phyloP scores from a whole-genome alignment of 2,797 vertebrate genomes.

The Heteromormyrus szaboi region DNA sequence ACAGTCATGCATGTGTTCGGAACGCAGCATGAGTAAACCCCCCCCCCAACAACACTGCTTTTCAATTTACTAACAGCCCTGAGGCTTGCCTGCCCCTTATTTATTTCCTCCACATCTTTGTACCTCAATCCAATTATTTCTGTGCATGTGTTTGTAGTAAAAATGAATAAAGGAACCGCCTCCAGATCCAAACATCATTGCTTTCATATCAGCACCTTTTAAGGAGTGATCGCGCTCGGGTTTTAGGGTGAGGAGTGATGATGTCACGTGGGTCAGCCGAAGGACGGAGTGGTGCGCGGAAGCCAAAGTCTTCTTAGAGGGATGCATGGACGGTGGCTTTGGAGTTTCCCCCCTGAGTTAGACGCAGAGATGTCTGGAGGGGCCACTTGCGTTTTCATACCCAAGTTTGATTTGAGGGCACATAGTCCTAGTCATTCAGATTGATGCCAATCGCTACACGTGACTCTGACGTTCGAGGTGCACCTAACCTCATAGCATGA shows the following conservation, averaged over 20 bases:
- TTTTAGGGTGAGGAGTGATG: not conserved
- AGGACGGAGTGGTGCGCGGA: not conserved
- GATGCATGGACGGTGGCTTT: not conserved
- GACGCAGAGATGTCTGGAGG: not conserved
- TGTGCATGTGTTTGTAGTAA: conserved; percentile 28
- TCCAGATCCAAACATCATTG: not conserved
- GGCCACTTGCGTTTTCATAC: not conserved
- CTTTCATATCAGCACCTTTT: conserved; percentile 20
- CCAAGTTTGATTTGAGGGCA: not conserved
- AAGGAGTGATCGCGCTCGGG: not conserved
- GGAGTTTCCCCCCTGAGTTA: not conserved
- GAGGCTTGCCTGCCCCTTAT: conserved; percentile 3
- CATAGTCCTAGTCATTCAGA: not conserved
- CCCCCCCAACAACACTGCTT: not conserved
- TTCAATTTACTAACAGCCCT: conserved; percentile 5
- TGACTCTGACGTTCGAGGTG: not conserved
- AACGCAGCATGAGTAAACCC: not conserved
- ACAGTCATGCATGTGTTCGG: not conserved
- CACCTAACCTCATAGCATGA: not conserved
- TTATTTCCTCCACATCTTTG: conserved; percentile 13
- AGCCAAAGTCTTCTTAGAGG: not conserved
- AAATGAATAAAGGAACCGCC: not conserved
- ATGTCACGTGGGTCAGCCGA: not conserved
- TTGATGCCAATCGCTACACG: not conserved
- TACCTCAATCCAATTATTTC: conserved; percentile 23